Evolutionary conservation across 2,888 invertebrate genomes (phyloP).

Genomic region (Pseudococcus jackbeardsleyi): DNA sequence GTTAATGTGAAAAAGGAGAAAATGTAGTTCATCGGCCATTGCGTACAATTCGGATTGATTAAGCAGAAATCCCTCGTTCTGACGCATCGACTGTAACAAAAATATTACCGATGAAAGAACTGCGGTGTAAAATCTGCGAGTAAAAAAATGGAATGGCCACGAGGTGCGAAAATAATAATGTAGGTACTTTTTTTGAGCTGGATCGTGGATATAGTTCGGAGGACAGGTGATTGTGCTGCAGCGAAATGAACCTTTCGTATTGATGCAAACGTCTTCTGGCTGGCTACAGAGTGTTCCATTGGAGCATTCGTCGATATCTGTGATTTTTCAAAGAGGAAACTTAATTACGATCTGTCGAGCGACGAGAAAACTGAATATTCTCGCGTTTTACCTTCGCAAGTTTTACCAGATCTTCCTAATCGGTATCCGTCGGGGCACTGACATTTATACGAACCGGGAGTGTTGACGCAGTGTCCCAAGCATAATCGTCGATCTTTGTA

Average conservation of each 20-base stretch:
- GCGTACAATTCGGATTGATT: constrained; percentile 80
- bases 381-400: not conserved
- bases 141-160: not conserved
- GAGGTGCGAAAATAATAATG: not conserved
- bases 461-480: constrained; percentile 85
- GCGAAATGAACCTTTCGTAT: constrained; percentile 88
- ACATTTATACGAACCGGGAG: constrained; percentile 87
- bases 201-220: constrained; percentile 83
- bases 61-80: constrained; percentile 80
- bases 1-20: constrained; percentile 95
- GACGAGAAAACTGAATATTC: not conserved
- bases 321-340: not conserved
- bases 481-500: constrained; percentile 79
- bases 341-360: constrained; percentile 66
- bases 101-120: constrained; percentile 44
- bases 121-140: no score
- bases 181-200: constrained; percentile 85
- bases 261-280: constrained; percentile 87
- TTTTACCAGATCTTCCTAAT: not conserved
- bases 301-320: constrained; percentile 82
- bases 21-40: constrained; percentile 87
- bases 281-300: constrained; percentile 70
- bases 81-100: constrained; percentile 82
- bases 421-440: constrained; percentile 84
- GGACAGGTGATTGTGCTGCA: constrained; percentile 92